Conservation (phyloP, 2,797 vertebrate species). For the Mallotus villosus region DNA sequence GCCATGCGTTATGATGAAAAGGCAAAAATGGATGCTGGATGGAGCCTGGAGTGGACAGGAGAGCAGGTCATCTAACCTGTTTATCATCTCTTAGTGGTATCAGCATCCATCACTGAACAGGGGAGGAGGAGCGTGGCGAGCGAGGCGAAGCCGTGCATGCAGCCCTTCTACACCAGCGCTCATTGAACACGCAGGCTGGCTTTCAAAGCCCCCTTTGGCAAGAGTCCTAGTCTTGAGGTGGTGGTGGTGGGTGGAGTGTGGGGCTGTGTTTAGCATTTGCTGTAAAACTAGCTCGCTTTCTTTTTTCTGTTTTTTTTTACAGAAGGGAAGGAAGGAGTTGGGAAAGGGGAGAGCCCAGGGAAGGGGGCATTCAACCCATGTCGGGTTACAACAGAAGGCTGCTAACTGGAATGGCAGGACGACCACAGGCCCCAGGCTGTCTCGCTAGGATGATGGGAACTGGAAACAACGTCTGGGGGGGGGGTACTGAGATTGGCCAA, state of each 20-base stretch:
- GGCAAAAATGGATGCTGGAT: constrained; percentile 35
- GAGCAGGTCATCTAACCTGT: constrained; percentile 49
- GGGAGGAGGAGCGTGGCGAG: constrained; percentile 36
- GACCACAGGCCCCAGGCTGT: constrained; percentile 76
- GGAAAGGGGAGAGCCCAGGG: constrained; percentile 31
- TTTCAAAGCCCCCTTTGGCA: constrained; percentile 49
- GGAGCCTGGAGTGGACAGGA: constrained; percentile 34
- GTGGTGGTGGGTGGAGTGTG: constrained; percentile 2
- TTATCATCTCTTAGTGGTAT: constrained; percentile 53
- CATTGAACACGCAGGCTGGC: constrained; percentile 45
- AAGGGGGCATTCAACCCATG: constrained; percentile 38
- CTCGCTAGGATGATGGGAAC: constrained; percentile 56
- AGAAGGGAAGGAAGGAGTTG: constrained; percentile 16
- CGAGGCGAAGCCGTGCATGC: constrained; percentile 31
- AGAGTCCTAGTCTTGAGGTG: constrained; percentile 40
- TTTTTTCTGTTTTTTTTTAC: constrained; percentile 12
- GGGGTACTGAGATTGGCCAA: constrained; percentile 36
- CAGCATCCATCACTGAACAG: constrained; percentile 46
- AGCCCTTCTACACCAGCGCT: constrained; percentile 36
- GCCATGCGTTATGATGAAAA: constrained; percentile 44
- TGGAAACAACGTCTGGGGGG: constrained; percentile 45
- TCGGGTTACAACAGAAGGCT: constrained; percentile 46
- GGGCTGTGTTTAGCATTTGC: constrained; percentile 54
- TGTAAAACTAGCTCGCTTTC: constrained; percentile 44
- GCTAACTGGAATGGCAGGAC: constrained; percentile 46